Conservation (phyloP, 1,140 invertebrate genomes). For the Ridgeia piscesae region DNA sequence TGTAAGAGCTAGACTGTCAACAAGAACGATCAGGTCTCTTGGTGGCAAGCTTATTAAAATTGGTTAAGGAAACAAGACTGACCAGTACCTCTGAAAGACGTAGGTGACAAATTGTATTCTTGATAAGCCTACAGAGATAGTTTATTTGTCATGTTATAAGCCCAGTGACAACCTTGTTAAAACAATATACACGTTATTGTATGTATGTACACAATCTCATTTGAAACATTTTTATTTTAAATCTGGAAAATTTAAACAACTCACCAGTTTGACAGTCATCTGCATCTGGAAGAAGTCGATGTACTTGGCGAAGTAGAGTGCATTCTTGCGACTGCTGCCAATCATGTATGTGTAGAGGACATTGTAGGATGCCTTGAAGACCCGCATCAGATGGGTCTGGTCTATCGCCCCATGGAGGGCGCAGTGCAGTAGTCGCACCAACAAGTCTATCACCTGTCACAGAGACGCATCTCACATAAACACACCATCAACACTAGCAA, state of each 20-base stretch:
- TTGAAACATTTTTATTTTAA: no score
- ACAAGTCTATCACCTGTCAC: constrained; percentile 51
- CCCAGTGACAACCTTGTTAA: no score
- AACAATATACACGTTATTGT: background rate
- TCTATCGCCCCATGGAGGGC: constrained; percentile 49
- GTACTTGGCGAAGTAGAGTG: constrained; percentile 58
- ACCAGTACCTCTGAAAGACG: no score
- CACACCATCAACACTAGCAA: no score
- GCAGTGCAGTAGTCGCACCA: constrained; percentile 54
- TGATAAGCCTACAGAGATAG: no score
- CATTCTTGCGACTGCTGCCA: constrained; percentile 57
- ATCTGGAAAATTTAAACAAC: background rate
- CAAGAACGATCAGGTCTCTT: no score
- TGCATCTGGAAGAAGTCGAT: constrained; percentile 59
- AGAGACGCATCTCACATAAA: constrained; percentile 4
- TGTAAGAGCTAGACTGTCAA: no score
- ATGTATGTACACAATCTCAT: background rate
- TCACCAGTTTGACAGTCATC: constrained; percentile 39
- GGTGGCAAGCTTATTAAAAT: no score
- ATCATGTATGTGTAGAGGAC: constrained; percentile 50
- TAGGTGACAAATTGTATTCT: no score
- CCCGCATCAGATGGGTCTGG: constrained; percentile 47
- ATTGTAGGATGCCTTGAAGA: constrained; percentile 32
- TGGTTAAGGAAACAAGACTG: no score
- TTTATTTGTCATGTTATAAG: no score